Base-by-base conservation (phyloP, 2,113 vertebrate genomes). In the Tetrax tetrax region DNA sequence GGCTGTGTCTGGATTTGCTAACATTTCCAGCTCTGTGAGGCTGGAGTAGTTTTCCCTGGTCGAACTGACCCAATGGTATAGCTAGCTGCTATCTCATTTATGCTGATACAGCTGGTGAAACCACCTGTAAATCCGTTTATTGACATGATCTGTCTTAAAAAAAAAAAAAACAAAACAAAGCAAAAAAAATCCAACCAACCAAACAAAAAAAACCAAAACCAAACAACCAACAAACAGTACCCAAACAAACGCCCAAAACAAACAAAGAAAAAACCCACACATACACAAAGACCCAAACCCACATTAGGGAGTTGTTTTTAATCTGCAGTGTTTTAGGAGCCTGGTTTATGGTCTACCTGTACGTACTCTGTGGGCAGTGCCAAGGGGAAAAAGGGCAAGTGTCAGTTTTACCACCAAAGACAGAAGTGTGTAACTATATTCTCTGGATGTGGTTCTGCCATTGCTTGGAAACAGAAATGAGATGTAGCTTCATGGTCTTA, bases 321-420 rank as follows among this genome's bases (percentile, higher is more conserved):
- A 50, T 53, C 21, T 75, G 23, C 60, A 54, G 45, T 54, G 27
- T 31, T 90, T 71, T 29, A n/a, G 56, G 38, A 85, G 48, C 53
- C 29, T 72, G 33, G 43, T 72, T 90, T 50, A 19, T 85, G 61
- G 11, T 12, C 10, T 9, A 7, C 20, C 56, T 48, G 7, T 66
- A 25, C 7, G 4, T 33, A 17, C 5, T 35, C 0, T 5, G 2
- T 10, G 57, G 50, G 33, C 41, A 78, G 14, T n/a, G n/a, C 37
- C 6, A 20, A 50, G 3, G 16, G 48, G 28, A 50, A 71, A 59
- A 68, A 23, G 21, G 10, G 20, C 37, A 56, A 74, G 7, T 22
- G 25, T 54, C 23, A 37, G 14, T 13, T 70, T 90, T 71, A 48
- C 35, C 8, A 54, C 5, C 27, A 59, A 64, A 82, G 61, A 60